phyloP scores from a whole-genome alignment of 2,888 invertebrate genomes.

The Creontiades dilutus region DNA sequence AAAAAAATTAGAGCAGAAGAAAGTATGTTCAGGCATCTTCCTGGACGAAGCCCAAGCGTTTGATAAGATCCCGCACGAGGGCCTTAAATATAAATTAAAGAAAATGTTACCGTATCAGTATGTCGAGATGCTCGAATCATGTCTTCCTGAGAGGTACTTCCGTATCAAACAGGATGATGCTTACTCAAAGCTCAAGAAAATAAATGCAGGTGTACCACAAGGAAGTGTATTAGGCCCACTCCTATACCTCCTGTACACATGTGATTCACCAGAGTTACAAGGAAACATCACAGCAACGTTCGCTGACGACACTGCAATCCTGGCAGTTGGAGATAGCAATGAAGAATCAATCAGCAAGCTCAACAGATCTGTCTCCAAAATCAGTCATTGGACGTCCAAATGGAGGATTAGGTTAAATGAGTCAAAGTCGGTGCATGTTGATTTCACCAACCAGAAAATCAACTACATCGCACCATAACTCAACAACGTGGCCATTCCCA shows the following conservation, averaged over 20 bases:
- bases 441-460: background rate
- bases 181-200: background rate
- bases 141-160: background rate
- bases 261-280: background rate
- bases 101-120: background rate
- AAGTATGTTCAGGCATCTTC: background rate
- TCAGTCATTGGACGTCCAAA: background rate
- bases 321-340: conserved; percentile 5
- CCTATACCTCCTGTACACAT: background rate
- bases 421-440: background rate
- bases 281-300: background rate
- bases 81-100: background rate
- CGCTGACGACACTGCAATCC: background rate
- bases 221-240: conserved; percentile 24
- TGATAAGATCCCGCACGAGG: background rate
- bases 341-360: background rate
- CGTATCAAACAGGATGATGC: background rate
- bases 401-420: conserved; percentile 19
- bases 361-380: background rate
- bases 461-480: background rate
- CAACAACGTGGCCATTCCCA: background rate
- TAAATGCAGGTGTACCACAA: background rate
- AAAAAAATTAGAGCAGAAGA: background rate
- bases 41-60: background rate
- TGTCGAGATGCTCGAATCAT: background rate